phyloP scores from a whole-genome alignment of 30 jellyfish, hydroid and myxozoan species.

The Chironex yamaguchii region DNA sequence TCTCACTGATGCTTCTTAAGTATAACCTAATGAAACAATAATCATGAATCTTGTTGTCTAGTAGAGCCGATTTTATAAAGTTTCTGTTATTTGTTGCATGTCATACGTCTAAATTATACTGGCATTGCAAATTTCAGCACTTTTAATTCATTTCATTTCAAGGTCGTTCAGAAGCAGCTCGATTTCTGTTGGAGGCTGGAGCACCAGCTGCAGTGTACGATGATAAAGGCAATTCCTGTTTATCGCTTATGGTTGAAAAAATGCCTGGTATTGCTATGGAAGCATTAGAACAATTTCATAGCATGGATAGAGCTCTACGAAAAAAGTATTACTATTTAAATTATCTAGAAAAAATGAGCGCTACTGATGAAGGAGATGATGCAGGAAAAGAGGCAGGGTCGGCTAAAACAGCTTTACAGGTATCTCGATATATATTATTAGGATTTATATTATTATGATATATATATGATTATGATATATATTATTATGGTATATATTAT shows the following conservation, averaged over 20 bases:
- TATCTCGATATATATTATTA: background rate
- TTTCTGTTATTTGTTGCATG: background rate
- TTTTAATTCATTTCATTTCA: background rate
- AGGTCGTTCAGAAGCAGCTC: slow-evolving; percentile 93
- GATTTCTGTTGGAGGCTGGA: slow-evolving; percentile 89
- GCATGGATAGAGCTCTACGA: slow-evolving; percentile 89
- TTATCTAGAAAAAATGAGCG: slow-evolving; percentile 86
- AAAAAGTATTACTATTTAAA: slow-evolving; percentile 74
- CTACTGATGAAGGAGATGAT: slow-evolving; percentile 83
- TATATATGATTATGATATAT: too few relatives aligned
- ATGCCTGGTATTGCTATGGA: slow-evolving; percentile 94
- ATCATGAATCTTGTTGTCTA: background rate
- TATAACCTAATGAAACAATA: background rate
- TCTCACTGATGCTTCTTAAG: too few relatives aligned
- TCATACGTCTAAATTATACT: background rate
- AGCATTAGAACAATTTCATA: slow-evolving; percentile 88
- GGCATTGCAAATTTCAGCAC: background rate
- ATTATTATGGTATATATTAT: too few relatives aligned
- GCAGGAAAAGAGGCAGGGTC: slow-evolving; percentile 65
- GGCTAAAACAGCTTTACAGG: slow-evolving; percentile 85
- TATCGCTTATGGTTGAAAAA: slow-evolving; percentile 86
- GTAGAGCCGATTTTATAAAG: background rate
- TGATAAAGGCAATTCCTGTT: slow-evolving; percentile 93
- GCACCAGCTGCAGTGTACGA: slow-evolving; percentile 93
- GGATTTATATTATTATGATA: too few relatives aligned